Evolutionary conservation across 1,140 invertebrate species (phyloP).

Genomic region (Sycophaga agraensis): DNA sequence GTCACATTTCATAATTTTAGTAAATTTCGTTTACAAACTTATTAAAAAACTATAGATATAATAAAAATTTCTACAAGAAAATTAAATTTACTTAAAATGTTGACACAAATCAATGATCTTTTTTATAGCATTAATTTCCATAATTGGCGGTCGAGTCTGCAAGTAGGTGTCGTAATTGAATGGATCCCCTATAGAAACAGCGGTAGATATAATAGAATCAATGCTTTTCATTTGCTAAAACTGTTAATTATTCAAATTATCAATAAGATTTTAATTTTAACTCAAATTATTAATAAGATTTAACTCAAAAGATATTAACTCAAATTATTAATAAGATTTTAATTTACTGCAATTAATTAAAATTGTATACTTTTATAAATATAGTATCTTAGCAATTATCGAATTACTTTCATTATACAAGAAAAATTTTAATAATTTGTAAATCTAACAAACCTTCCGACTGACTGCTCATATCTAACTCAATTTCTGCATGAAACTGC

Average conservation of each 20-base stretch:
- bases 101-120: constrained; percentile 61
- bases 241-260: too few species aligned
- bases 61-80: background rate
- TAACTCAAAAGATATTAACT: too few species aligned
- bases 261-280: too few species aligned
- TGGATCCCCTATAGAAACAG: constrained; percentile 46
- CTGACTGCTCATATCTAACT: constrained; percentile 31
- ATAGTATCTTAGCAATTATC: background rate
- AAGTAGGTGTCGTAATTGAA: constrained; percentile 67
- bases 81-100: constrained; percentile 59
- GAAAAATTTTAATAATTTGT: background rate
- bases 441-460: constrained; percentile 4
- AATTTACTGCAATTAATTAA: background rate
- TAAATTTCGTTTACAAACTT: background rate
- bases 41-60: background rate
- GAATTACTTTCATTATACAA: too few species aligned
- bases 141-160: constrained; percentile 63
- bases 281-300: too few species aligned
- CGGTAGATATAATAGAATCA: background rate
- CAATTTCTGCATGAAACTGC: constrained; percentile 71
- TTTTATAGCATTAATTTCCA: constrained; percentile 69
- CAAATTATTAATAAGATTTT: too few species aligned
- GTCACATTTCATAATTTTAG: background rate
- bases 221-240: too few species aligned
- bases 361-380: background rate